Percentiles rank a stretch among this genome's conserved stretches.
phyloP scores from a whole-genome alignment of 2,888 invertebrate genomes.

The Acrobasis consociella region DNA sequence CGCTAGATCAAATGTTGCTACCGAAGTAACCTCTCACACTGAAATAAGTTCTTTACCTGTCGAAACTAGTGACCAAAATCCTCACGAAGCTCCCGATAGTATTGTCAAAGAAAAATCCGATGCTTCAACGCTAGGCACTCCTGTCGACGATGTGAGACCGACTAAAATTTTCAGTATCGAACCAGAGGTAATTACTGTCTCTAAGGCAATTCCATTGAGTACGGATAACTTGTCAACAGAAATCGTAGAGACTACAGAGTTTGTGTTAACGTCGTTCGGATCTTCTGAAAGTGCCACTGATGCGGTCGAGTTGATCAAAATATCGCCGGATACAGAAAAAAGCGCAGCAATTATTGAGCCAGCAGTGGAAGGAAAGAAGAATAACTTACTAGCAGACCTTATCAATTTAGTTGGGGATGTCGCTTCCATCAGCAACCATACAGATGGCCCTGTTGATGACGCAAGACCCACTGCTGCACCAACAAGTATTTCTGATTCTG shows the following conservation, averaged over 20 bases:
- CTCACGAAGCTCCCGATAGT: slow-evolving; percentile 59
- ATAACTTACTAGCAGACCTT: slow-evolving; percentile 65
- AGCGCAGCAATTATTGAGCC: slow-evolving; percentile 60
- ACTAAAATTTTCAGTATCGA: slow-evolving; percentile 46
- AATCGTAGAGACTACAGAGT: slow-evolving; percentile 69
- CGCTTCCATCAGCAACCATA: slow-evolving; percentile 70
- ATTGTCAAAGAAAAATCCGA: slow-evolving; percentile 50
- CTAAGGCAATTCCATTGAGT: slow-evolving; percentile 40
- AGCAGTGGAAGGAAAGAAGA: slow-evolving; percentile 46
- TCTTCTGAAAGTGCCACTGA: slow-evolving; percentile 68
- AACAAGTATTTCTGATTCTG: slow-evolving; percentile 64
- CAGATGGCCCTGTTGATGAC: slow-evolving; percentile 43
- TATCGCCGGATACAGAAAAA: slow-evolving; percentile 54
- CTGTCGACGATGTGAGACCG: slow-evolving; percentile 38
- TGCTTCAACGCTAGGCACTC: slow-evolving; percentile 48
- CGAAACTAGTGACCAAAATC: slow-evolving; percentile 74
- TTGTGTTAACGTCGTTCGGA: slow-evolving; percentile 57
- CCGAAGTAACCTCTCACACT: slow-evolving; percentile 69
- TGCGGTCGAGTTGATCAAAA: slow-evolving; percentile 66
- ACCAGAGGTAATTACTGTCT: slow-evolving; percentile 53
- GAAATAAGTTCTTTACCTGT: slow-evolving; percentile 72
- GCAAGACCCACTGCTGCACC: slow-evolving; percentile 40
- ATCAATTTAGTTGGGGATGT: slow-evolving; percentile 75
- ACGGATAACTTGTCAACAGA: slow-evolving; percentile 53
- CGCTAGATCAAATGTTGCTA: slow-evolving; percentile 55